phyloP scores from a whole-genome alignment of 2,113 vertebrate genomes.

The Nestor notabilis region DNA sequence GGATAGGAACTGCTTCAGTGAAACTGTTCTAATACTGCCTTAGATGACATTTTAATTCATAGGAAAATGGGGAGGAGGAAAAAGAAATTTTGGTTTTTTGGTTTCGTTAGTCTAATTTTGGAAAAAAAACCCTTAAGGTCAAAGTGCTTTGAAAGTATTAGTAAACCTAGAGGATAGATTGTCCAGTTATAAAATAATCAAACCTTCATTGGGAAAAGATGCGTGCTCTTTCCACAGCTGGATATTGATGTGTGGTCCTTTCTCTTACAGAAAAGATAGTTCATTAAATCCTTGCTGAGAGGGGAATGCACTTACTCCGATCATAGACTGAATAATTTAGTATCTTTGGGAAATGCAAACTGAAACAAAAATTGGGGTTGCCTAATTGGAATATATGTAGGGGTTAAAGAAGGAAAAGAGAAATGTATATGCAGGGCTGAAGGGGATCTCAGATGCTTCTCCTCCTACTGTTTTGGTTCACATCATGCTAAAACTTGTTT shows the following conservation, averaged over 20 bases:
- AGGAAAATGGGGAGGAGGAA: neutral
- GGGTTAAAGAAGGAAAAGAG: neutral
- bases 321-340: conserved; percentile 80
- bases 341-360: conserved; percentile 70
- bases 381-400: neutral
- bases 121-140: neutral
- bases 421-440: neutral
- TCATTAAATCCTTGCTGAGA: conserved; percentile 30
- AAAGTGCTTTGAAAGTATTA: neutral
- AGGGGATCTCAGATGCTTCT: neutral
- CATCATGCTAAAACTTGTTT: neutral
- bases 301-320: conserved; percentile 55
- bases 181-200: neutral
- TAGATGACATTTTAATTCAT: neutral
- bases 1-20: neutral
- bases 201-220: neutral
- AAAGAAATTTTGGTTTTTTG: neutral
- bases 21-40: neutral
- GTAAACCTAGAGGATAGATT: neutral
- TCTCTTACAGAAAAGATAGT: neutral
- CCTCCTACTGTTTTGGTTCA: neutral
- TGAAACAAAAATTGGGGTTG: conserved; percentile 41
- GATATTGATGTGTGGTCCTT: neutral
- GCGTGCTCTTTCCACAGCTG: neutral
- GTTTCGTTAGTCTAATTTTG: neutral